These are phyloP conservation scores for Formica exsecta DNA, from an alignment of 1,140 invertebrate species.

Conservation along the genomic window DNA sequence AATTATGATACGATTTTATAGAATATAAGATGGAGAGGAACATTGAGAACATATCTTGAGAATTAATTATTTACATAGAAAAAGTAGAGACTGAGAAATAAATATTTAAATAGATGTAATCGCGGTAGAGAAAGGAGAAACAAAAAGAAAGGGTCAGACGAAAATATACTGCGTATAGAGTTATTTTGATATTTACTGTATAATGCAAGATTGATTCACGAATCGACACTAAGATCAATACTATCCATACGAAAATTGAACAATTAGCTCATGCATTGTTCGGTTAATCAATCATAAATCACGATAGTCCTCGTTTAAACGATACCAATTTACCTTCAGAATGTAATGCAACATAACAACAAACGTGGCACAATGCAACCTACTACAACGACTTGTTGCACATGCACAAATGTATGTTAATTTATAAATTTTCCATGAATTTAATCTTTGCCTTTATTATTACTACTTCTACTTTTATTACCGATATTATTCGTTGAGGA, in stretches of 20 bases:
- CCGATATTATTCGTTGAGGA: background rate
- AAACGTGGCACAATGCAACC: constrained; percentile 31
- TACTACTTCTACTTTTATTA: background rate
- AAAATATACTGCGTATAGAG: constrained; percentile 15
- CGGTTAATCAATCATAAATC: constrained; percentile 37
- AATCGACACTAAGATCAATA: constrained; percentile 29
- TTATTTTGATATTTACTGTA: background rate
- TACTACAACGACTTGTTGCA: constrained; percentile 47
- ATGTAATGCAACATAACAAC: background rate
- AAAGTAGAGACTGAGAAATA: background rate
- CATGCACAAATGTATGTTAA: constrained; percentile 29
- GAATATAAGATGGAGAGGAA: background rate
- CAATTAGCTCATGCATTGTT: constrained; percentile 1
- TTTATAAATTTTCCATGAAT: constrained; percentile 53
- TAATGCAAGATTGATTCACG: background rate
- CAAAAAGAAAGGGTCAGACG: background rate
- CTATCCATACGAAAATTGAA: constrained; percentile 17
- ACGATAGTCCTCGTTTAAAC: background rate
- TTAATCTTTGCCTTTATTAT: background rate
- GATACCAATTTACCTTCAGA: constrained; percentile 22
- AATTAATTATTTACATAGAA: background rate
- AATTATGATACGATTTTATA: too few relatives aligned
- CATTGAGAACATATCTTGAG: background rate
- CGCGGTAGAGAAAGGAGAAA: background rate
- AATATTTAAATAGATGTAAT: constrained; percentile 22